Conservation (phyloP, 2,113 vertebrate species). For the human region DNA sequence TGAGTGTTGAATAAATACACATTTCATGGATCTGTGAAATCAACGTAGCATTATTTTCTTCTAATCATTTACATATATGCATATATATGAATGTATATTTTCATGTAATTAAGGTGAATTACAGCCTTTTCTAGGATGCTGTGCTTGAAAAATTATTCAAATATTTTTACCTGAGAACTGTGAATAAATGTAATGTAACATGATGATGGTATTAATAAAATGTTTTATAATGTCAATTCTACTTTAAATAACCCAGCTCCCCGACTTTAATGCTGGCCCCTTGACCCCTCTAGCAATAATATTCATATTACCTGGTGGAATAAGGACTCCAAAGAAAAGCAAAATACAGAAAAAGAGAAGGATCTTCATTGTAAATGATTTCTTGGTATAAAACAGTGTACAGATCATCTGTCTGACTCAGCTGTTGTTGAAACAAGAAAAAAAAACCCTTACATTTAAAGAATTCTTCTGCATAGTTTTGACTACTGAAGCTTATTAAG, state of each 20-base stretch:
- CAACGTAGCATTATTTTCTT: not conserved
- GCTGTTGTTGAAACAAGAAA: not conserved
- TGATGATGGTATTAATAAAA: not conserved
- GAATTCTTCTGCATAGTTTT: not conserved
- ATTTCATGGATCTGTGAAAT: not conserved
- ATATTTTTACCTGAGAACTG: not conserved
- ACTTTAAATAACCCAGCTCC: not conserved
- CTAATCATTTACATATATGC: not conserved
- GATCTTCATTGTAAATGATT: slow-evolving; percentile 11
- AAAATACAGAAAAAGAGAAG: not conserved
- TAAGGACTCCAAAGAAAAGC: not conserved
- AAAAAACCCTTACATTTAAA: not conserved
- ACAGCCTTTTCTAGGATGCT: not conserved
- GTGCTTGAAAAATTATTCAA: not conserved
- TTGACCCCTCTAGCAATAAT: not conserved
- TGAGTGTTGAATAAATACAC: not conserved
- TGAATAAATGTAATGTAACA: not conserved
- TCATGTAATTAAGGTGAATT: not conserved
- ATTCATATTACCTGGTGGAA: not conserved
- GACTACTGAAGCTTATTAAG: not conserved
- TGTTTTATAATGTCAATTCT: not conserved
- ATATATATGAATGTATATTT: not conserved
- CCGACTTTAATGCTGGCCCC: not conserved
- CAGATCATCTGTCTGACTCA: not conserved
- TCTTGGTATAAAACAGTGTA: not conserved